These are phyloP conservation scores for Paralinhomoeus sp. DNA, from an alignment of 2,888 invertebrate species.

Conservation along the genomic window DNA sequence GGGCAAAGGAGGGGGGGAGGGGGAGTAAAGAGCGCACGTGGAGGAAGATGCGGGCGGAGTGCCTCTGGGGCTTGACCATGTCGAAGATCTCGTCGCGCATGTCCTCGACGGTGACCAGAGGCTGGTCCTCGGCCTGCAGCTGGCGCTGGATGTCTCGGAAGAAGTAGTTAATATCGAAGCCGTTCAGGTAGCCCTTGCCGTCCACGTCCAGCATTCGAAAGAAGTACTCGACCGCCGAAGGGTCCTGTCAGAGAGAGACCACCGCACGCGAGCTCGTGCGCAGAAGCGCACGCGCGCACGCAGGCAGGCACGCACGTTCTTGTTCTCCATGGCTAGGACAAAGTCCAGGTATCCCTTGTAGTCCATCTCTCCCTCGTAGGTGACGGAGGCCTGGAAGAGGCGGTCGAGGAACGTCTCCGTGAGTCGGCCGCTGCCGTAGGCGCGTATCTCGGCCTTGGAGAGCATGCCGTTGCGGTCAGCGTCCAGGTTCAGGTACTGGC, in stretches of 20 bases:
- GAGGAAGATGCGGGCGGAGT: conserved; percentile 59
- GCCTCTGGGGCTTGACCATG: conserved; percentile 63
- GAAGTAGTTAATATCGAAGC: conserved; percentile 72
- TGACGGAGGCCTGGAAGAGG: conserved; percentile 30
- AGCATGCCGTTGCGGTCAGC: conserved; percentile 86
- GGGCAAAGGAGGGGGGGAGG: too few relatives aligned
- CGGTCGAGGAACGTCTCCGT: conserved; percentile 71
- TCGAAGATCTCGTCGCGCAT: conserved; percentile 93
- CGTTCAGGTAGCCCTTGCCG: conserved; percentile 59
- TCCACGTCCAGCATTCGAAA: conserved; percentile 74
- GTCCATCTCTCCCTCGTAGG: conserved; percentile 76
- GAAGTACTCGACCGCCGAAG: conserved; percentile 67
- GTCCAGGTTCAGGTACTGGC: conserved; percentile 75
- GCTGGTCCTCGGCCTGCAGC: conserved; percentile 63
- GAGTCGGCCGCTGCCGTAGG: conserved; percentile 67
- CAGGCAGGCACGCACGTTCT: too few relatives aligned
- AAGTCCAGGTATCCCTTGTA: conserved; percentile 88
- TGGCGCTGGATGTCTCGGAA: conserved; percentile 76
- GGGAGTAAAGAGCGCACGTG: conserved; percentile 26
- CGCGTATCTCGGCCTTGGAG: conserved; percentile 62
- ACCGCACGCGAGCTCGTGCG: background rate
- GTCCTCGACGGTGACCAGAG: conserved; percentile 69
- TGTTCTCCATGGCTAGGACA: conserved; percentile 71
- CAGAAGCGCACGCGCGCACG: too few relatives aligned
- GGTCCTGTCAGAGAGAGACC: conserved; percentile 35